Evolutionary conservation across 1,140 invertebrate genomes (phyloP), one percentile per base, ranked within the genome.

Genomic region (Penaeus vannamei): DNA sequence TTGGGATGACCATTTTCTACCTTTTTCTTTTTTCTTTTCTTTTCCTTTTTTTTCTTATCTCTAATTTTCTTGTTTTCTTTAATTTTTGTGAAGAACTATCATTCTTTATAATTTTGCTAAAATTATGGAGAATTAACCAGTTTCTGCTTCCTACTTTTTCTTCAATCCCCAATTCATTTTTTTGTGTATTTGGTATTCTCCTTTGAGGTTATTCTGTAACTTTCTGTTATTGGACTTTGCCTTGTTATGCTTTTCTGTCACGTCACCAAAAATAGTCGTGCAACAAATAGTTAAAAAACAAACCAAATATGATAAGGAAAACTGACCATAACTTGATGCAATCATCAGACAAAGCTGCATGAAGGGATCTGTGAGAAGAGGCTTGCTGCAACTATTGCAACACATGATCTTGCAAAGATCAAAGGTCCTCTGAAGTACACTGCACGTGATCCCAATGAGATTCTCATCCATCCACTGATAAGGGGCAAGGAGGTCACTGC

Each of bases 381-480:
- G 90, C 96, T 96, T 92, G 93, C 94, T 4, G 96, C 96, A 12
- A 97, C 96, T 3, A 96, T 97, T 90, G 96, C 96, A 19, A 97
- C 96, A 4, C 97, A 97, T 93, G 96, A 97, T 93, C 92, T 96
- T 80, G 93, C 93, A 42, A 95, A 95, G 91, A 93, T 97, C 42
- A 89, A 94, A 89, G 94, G 95, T 94, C 94, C 95, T 85, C 92
- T 97, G 46, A 93, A 93, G 1, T 97, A 96, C 93, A 95, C 95
- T 85, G 96, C 96, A 0, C 94, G 93, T 91, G 90, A 93, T 46
- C 96, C 96, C 26, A 92, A 93, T 12, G 93, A 94, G 66, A 93
- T 97, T 19, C 93, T 93, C 92, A 95, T 97, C 76, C 94, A 94
- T 46, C 96, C 96, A 8, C 93, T 97, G 80, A 94, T 94, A 88